Evolutionary conservation across 2,113 vertebrate genomes (phyloP), one percentile per base, ranked within the genome.

Genomic region (Psephotus haematonotus): DNA sequence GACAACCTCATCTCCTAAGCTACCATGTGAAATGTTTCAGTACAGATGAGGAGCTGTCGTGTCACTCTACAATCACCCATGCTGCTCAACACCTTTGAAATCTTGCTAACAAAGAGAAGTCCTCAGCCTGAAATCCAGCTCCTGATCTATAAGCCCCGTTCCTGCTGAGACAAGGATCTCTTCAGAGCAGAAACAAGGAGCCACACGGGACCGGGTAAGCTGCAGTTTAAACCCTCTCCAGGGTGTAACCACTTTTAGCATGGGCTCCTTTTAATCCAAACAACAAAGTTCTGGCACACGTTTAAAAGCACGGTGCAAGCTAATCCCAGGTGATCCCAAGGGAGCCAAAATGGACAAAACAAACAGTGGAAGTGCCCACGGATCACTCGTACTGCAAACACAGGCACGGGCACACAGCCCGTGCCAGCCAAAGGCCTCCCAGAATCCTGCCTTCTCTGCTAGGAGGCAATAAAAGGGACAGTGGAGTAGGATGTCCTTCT

Each of bases 271-370:
- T 59, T 4, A 65, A 63, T 55, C 28, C 53, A n/a, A 39, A 70
- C 41, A 46, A 18, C 46, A n/a, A 44, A 78, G 29, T 23, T 39
- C 15, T 0, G 5, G 39, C 1, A 1, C n/a, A 13, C 17, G 2
- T 2, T 33, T 41, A 57, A 80, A 80, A 86, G n/a, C 49, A 18
- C 7, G 3, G 23, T 1, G 24, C 75, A 52, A 69, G 29, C 28
- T 4, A 29, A 68, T 29, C 37, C 13, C 11, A 24, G 43, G 55
- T 3, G 5, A 53, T 47, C 28, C 68, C 53, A 46, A 43, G 5
- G n/a, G n/a, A 64, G 27, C 2, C 2, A 11, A 79, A 68, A 44
- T 1, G 47, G 35, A 16, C 33, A 55, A 65, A 75, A 17, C 5
- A 25, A 79, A 49, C 16, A 24, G 17, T 33, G 62, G 3, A 60